Conservation (phyloP, 1,140 invertebrate species). For the Scaptodrosophila lebanonensis region DNA sequence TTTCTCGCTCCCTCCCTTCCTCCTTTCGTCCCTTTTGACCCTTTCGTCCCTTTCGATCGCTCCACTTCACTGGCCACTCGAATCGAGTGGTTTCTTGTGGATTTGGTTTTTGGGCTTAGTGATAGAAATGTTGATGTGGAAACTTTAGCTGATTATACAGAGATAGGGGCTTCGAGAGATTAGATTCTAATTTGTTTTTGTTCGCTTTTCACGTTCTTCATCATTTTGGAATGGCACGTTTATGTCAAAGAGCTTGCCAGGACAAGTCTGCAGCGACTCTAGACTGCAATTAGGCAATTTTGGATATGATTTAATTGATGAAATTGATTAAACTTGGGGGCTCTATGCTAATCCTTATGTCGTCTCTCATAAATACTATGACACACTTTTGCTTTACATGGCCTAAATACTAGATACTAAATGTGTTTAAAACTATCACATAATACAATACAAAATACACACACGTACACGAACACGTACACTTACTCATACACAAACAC, state of each 20-base stretch:
- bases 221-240: constrained; percentile 69
- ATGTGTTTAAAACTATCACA: constrained; percentile 71
- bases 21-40: constrained; percentile 14
- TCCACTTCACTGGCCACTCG: neutral
- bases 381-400: constrained; percentile 73
- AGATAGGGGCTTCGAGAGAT: too few species aligned
- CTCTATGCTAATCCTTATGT: constrained; percentile 29
- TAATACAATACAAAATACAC: constrained; percentile 32
- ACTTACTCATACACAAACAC: constrained; percentile 8
- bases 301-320: constrained; percentile 53
- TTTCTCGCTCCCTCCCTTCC: constrained; percentile 35
- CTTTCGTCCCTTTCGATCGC: constrained; percentile 9
- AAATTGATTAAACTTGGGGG: constrained; percentile 24
- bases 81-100: constrained; percentile 14
- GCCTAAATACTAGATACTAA: constrained; percentile 58
- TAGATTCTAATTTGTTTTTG: constrained; percentile 7
- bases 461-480: constrained; percentile 11
- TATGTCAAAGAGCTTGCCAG: constrained; percentile 61
- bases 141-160: too few species aligned
- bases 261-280: constrained; percentile 54
- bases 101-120: constrained; percentile 47
- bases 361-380: constrained; percentile 62
- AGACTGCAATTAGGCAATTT: constrained; percentile 70
- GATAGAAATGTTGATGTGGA: constrained; percentile 44
- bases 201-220: constrained; percentile 9